Evolutionary conservation across 2,888 invertebrate genomes (phyloP).

Genomic region (Sinohyriopsis cumingii): DNA sequence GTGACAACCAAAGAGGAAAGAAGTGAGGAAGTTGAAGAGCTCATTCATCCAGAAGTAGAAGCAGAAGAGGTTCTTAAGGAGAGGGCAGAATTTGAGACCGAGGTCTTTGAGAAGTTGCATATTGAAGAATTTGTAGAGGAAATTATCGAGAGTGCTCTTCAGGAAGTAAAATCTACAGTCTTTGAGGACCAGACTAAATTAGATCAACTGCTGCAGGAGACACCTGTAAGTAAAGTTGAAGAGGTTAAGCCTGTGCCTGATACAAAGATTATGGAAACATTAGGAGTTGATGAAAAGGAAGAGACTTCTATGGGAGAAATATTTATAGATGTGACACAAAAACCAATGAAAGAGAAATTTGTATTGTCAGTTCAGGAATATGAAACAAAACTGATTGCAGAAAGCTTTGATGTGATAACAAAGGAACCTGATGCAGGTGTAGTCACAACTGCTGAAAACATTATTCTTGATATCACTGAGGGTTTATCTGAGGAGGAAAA

Average conservation of each 20-base stretch:
- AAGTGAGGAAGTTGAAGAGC: conserved; percentile 8
- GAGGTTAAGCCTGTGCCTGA: too few relatives aligned
- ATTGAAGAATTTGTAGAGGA: conserved; percentile 8
- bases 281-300: conserved; percentile 3
- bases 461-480: conserved; percentile 6
- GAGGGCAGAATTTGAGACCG: conserved; percentile 9
- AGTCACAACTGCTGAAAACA: background rate
- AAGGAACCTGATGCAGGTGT: conserved; percentile 8
- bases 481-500: conserved; percentile 12
- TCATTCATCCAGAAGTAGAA: conserved; percentile 3
- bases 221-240: too few relatives aligned
- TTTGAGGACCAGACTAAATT: background rate
- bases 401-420: background rate
- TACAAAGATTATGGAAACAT: background rate
- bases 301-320: too few relatives aligned
- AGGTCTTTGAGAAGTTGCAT: conserved; percentile 11
- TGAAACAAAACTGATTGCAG: conserved; percentile 3
- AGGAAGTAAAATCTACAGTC: conserved; percentile 2
- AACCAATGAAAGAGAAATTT: conserved; percentile 5
- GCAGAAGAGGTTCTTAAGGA: conserved; percentile 3
- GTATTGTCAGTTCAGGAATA: background rate
- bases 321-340: too few relatives aligned
- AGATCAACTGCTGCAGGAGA: too few relatives aligned
- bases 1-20: background rate
- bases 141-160: conserved; percentile 4